Conservation (phyloP, 2,888 invertebrate genomes). For the Cataglyphis cursor region DNA sequence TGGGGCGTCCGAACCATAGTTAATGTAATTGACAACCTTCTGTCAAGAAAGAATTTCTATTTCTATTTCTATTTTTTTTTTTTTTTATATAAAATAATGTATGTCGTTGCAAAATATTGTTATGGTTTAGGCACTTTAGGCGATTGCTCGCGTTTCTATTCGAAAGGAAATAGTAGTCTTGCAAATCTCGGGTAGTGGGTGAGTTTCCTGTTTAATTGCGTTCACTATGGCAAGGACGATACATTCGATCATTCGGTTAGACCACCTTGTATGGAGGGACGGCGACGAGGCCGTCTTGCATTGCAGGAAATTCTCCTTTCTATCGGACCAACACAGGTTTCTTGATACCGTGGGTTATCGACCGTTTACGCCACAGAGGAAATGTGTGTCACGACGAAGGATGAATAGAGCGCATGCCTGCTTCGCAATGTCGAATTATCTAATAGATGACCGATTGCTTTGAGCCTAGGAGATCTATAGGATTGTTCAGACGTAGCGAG, state of each 20-base stretch:
- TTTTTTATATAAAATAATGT: not conserved
- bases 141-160: constrained; percentile 26
- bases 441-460: constrained; percentile 10
- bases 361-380: constrained; percentile 58
- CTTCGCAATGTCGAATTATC: constrained; percentile 31
- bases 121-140: constrained; percentile 21
- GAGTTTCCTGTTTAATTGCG: constrained; percentile 63
- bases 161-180: constrained; percentile 22
- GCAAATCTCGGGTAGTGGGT: constrained; percentile 62
- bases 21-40: not conserved
- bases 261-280: constrained; percentile 81
- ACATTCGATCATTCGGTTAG: constrained; percentile 62
- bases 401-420: not conserved
- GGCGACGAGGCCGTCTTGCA: constrained; percentile 76
- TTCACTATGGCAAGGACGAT: constrained; percentile 75
- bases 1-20: not conserved
- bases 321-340: constrained; percentile 72
- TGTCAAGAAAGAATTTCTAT: not conserved
- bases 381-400: constrained; percentile 63
- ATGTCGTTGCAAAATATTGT: constrained; percentile 4
- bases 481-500: not conserved
- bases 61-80: too few species aligned
- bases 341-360: constrained; percentile 63
- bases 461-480: not conserved
- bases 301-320: constrained; percentile 74